Base-by-base conservation (phyloP, 2,113 vertebrate genomes). In the Phrynosoma platyrhinos region DNA sequence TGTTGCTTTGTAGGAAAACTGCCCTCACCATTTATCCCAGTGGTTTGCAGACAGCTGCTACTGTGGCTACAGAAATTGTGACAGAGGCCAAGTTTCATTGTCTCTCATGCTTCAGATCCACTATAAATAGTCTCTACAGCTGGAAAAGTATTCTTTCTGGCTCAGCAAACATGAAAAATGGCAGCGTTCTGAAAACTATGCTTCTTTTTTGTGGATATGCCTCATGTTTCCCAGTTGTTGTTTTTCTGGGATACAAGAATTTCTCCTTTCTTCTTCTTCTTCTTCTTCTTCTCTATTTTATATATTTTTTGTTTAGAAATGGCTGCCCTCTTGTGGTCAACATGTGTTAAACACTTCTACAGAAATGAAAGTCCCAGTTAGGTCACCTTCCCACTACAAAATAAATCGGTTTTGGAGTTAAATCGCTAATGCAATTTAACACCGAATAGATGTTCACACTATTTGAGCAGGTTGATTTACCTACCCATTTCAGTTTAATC, bases 311-410 rank as follows among this genome's bases (percentile, higher is more conserved):
- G 30, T 94, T 94, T 94, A 94, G 96, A 96, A 95, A 94, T 96
- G 96, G 94, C 96, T 96, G 96, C 97, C 96, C 96, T 95, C 97
- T 95, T 95, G 97, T 96, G 97, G 97, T 89, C 18, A 79, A 97
- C 94, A 88, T 76, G 91, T 90, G 76, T 90, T 58, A 74, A 92
- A 89, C 94, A 20, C 52, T 9, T 52, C 64, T 16, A 76, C 79
- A 74, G 74, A 83, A 78, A 21, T 80, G 68, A 32, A 76, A 74
- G 2, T 9, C 75, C 72, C 66, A 4, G 18, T 42, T 66, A 36
- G 36, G 36, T 36, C 36, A 36, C 36, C 1, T 36, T 36, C 36
- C 36, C 36, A 36, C 36, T 36, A 36, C 36, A 36, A 36, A 36
- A 36, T 36, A 36, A 36, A 36, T 36, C 36, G 36, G 36, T 36